A percentile compares a stretch with the other conserved stretches of the same genome.
phyloP scores from a whole-genome alignment of 2,113 vertebrate species.

The Toxotes chatareus region DNA sequence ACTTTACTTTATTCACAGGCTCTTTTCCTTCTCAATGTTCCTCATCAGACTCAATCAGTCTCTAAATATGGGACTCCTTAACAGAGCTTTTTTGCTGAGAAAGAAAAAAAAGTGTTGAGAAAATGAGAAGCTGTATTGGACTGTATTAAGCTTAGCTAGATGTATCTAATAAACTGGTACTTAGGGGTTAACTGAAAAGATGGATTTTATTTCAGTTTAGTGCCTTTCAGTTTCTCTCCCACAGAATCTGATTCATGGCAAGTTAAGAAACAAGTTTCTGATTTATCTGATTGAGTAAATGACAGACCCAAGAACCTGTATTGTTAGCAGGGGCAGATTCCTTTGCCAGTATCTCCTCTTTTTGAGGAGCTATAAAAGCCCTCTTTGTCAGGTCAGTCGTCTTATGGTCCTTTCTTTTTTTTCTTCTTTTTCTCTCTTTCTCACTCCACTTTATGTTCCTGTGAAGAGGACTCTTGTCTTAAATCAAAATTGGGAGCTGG shows the following conservation, averaged over 20 bases:
- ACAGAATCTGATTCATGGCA: neutral
- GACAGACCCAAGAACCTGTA: slow-evolving; percentile 14
- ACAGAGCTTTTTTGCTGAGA: slow-evolving; percentile 32
- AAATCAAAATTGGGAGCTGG: slow-evolving; percentile 59
- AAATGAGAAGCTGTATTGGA: neutral
- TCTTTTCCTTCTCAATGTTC: slow-evolving; percentile 1
- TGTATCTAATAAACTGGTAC: neutral
- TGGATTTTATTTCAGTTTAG: neutral
- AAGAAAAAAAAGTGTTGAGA: slow-evolving; percentile 24
- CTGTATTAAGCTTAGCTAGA: too few relatives aligned
- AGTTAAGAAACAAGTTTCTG: slow-evolving; percentile 20
- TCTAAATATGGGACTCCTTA: slow-evolving; percentile 39
- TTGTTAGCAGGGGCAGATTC: slow-evolving; percentile 28
- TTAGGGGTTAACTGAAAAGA: slow-evolving; percentile 4
- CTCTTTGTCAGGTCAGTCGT: slow-evolving; percentile 74
- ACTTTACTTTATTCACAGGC: neutral
- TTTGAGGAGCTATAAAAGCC: slow-evolving; percentile 61
- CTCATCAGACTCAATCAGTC: slow-evolving; percentile 30
- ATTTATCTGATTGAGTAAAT: slow-evolving; percentile 35
- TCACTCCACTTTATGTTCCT: slow-evolving; percentile 25
- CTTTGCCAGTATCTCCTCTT: slow-evolving; percentile 44
- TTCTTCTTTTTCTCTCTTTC: slow-evolving; percentile 25
- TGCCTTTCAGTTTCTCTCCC: neutral
- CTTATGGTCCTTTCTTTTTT: slow-evolving; percentile 53
- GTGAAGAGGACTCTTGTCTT: slow-evolving; percentile 64